Evolutionary conservation across 2,113 vertebrate species (phyloP), one percentile per base, ranked within the genome.

Genomic region (Sebastes schlegelii): DNA sequence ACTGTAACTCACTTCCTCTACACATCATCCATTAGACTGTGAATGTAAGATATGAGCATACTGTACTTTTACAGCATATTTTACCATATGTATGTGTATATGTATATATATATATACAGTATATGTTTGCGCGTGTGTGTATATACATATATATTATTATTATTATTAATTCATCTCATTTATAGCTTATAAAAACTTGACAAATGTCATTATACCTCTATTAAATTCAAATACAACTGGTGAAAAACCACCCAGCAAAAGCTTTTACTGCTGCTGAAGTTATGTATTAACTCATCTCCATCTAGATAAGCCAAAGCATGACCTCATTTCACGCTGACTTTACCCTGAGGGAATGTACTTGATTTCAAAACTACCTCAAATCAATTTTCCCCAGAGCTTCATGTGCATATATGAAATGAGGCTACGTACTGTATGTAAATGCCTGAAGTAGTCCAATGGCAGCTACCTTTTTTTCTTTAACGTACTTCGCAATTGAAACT

Each of bases 351-450:
- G 83, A 83, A 90, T 86, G 85, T 72, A 88, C 91, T 85, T 45
- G 76, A 88, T 88, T 90, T 92, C 90, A 88, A 78, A 86, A 86
- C 62, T 7, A 55, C 42, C 23, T 80, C 46, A 72, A 63, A 83
- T 80, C 40, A 23, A 49, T 60, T 83, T 85, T 69, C 83, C 77
- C 80, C 63, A 12, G 7, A 74, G 57, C 51, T 74, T 75, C 71
- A 68, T 42, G 48, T 61, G 34, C 49, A 62, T 62, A 16, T 49
- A 55, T 67, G 55, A 80, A 80, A 82, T 19, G 46, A 19, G 51
- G 45, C 52, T 64, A 52, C 54, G 42, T 64, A 34, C 34, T 34
- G 34, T 34, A 64, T 70, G 79, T 65, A 78, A 88, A 89, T 60
- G 6, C 13, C 62, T 40, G 1, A 63, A n/a, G 57, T 23, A 46